phyloP scores from a whole-genome alignment of 2,113 vertebrate species.

The Prunella himalayana region DNA sequence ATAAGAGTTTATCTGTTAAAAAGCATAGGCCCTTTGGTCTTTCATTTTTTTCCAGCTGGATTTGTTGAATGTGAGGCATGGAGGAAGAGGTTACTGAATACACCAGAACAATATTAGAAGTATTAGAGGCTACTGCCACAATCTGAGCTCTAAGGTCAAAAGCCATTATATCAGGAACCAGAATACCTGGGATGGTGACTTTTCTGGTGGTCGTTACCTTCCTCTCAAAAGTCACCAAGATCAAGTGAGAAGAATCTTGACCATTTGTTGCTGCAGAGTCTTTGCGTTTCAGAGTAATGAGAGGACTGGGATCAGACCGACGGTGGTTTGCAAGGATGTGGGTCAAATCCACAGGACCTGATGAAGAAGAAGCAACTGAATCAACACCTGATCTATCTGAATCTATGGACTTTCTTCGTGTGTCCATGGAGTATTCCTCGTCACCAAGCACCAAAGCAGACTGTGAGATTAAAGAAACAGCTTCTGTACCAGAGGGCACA shows the following conservation, averaged over 20 bases:
- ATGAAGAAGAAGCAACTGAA: constrained; percentile 65
- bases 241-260: constrained; percentile 86
- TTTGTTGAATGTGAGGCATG: constrained; percentile 88
- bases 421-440: constrained; percentile 73
- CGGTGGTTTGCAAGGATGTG: constrained; percentile 81
- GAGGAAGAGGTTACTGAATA: constrained; percentile 83
- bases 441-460: constrained; percentile 63
- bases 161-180: constrained; percentile 87
- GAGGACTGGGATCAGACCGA: constrained; percentile 82
- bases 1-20: constrained; percentile 80
- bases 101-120: constrained; percentile 83
- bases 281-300: constrained; percentile 76
- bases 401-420: constrained; percentile 79
- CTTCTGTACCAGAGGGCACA: constrained; percentile 55
- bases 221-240: constrained; percentile 85
- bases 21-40: constrained; percentile 88
- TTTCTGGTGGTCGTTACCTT: constrained; percentile 87
- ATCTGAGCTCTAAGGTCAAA: constrained; percentile 81
- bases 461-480: constrained; percentile 49
- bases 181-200: constrained; percentile 87
- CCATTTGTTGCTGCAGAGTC: constrained; percentile 77
- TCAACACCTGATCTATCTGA: constrained; percentile 71
- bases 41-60: constrained; percentile 84
- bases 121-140: constrained; percentile 87
- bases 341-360: constrained; percentile 80